phyloP scores from a whole-genome alignment of 2,888 invertebrate genomes.

The Oscheius myriophilus region DNA sequence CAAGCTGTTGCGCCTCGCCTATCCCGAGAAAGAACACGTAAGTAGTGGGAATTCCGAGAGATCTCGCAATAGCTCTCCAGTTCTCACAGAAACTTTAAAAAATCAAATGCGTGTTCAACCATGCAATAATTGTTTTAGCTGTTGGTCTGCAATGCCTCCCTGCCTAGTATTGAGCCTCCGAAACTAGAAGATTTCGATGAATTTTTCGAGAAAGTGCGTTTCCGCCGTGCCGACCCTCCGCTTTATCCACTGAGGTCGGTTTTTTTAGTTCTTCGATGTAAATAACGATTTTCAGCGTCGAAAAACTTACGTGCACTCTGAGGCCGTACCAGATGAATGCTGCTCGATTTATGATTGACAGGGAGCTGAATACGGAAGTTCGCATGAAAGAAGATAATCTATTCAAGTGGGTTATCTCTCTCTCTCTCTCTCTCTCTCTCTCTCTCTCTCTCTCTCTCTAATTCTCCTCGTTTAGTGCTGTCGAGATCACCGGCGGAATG shows the following conservation, averaged over 20 bases:
- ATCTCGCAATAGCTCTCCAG: too few relatives aligned
- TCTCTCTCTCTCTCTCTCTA: too few relatives aligned
- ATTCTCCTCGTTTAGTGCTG: not conserved
- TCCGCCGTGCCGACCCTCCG: not conserved
- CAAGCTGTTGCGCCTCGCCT: too few relatives aligned
- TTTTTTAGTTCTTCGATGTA: not conserved
- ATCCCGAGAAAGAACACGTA: too few relatives aligned
- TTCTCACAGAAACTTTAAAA: too few relatives aligned
- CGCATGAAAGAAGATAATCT: not conserved
- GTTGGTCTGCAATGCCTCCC: too few relatives aligned
- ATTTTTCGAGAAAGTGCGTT: conserved; percentile 10
- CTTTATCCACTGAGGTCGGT: not conserved
- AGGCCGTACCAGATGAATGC: conserved; percentile 72
- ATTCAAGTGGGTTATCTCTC: not conserved
- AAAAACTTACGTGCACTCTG: conserved; percentile 66
- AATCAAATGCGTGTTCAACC: too few relatives aligned
- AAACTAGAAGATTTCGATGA: conserved; percentile 15
- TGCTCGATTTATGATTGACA: conserved; percentile 72
- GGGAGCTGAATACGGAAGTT: conserved; percentile 55
- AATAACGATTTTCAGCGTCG: conserved; percentile 11
- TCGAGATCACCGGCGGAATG: conserved; percentile 2
- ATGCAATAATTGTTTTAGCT: too few relatives aligned
- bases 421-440: too few relatives aligned
- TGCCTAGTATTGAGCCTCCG: too few relatives aligned
- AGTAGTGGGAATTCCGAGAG: too few relatives aligned